Base-by-base conservation (phyloP, 92 coral and sea anemone genomes). In the Parazoanthus atlanticus region DNA sequence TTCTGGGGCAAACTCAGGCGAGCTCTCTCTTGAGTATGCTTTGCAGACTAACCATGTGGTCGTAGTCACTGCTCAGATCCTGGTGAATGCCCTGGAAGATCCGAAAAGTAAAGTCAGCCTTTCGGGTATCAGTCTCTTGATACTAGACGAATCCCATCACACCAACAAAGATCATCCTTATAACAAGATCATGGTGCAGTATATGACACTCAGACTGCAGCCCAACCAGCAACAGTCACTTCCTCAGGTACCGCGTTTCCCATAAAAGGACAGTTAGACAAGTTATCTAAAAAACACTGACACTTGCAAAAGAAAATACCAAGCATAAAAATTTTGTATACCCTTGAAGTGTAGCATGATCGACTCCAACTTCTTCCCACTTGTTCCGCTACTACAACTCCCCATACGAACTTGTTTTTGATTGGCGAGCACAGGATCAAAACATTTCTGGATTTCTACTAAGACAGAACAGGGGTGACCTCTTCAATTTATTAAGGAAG, bases 71-170 rank as follows among this genome's bases (percentile, higher is more conserved):
- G 98, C 98, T 1, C 96, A 93, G 91, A 91, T 96, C 38, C 94
- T 96, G 15, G 94, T 96, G 30, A 94, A 96, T 84, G 94, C 96
- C 32, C 88, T 94, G 82, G 71, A 91, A 28, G 95, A 46, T 46
- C 11, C 49, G 49, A 1, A 93, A 11, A 82, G 86, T 17, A 80
- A 91, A 41, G 90, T 94, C 64, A 72, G 79, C 3, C 88, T 94
- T 30, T 83, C 85, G 2, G 92, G 90, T 61, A 92, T 96, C 77
- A 90, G 91, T 11, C 85, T 96, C 81, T 85, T 96, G 88, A 86
- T 96, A 41, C 93, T 96, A 76, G 98, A 96, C 28, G 98, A 96
- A 74, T 96, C 98, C 52, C 98, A 96, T 56, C 98, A 96, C 34
- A 95, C 98, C 9, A 90, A 93, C 74, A 93, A 89, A 25, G 96